A percentile compares a stretch with the other conserved stretches of the same genome.
Evolutionary conservation across 2,888 invertebrate species (phyloP).

Genomic region (Leptinotarsa rubiginosa): DNA sequence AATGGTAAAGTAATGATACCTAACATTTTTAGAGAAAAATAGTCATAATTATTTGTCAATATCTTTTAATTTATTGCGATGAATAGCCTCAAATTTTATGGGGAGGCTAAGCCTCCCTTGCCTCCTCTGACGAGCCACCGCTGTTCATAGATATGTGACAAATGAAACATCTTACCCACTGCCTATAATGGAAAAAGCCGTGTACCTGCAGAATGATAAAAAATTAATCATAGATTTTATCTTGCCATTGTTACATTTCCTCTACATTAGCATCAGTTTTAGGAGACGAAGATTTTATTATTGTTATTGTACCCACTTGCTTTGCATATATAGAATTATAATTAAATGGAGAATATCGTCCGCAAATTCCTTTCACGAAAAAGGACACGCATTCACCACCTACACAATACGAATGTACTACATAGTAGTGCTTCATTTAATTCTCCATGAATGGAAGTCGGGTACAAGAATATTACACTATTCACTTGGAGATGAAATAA

Average conservation of each 20-base stretch:
- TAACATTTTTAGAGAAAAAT: too few species aligned
- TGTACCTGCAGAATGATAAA: background rate
- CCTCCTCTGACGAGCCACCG: too few species aligned
- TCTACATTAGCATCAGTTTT: constrained; percentile 47
- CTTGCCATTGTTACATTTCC: constrained; percentile 33
- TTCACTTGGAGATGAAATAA: too few species aligned
- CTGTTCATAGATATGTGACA: background rate
- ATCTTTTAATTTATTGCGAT: too few species aligned
- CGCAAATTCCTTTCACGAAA: constrained; percentile 32
- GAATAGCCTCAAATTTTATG: too few species aligned
- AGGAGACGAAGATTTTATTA: constrained; percentile 46
- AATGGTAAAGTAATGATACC: too few species aligned
- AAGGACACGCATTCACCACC: constrained; percentile 22
- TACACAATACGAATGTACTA: background rate
- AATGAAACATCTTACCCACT: background rate
- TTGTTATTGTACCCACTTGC: constrained; percentile 47
- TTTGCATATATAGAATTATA: constrained; percentile 45
- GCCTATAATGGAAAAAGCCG: background rate
- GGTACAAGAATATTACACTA: background rate
- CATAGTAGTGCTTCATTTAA: background rate
- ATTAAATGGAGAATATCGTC: constrained; percentile 33
- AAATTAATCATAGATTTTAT: background rate
- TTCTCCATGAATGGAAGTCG: background rate
- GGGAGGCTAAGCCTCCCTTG: too few species aligned
- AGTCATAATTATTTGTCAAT: too few species aligned